Evolutionary conservation across 92 coral and sea anemone species (phyloP).

Genomic region (Nematostella vectensis): DNA sequence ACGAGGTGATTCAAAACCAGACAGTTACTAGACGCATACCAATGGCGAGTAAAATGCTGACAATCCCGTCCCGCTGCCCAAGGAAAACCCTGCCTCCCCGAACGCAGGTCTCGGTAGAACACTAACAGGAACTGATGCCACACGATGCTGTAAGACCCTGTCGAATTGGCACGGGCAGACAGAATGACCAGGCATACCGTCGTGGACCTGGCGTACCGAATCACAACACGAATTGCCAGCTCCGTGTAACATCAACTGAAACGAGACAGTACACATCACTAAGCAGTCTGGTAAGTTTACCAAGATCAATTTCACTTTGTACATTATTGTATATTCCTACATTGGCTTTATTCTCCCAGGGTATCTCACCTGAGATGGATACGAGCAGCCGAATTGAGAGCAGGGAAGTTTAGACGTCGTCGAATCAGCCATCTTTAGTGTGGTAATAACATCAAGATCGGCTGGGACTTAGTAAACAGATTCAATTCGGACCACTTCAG

Average conservation of each 20-base stretch:
- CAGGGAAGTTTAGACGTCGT: slow-evolving; percentile 70
- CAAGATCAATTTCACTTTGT: neutral
- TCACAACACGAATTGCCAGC: slow-evolving; percentile 81
- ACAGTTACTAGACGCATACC: slow-evolving; percentile 65
- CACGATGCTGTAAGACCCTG: slow-evolving; percentile 79
- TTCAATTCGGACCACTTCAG: slow-evolving; percentile 65
- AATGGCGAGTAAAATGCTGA: slow-evolving; percentile 86
- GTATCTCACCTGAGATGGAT: slow-evolving; percentile 77
- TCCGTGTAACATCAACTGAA: slow-evolving; percentile 69
- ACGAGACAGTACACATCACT: slow-evolving; percentile 5
- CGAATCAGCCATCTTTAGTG: slow-evolving; percentile 69
- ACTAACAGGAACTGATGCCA: slow-evolving; percentile 74
- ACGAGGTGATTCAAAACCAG: slow-evolving; percentile 17
- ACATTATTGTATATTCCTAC: neutral
- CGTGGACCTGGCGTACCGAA: slow-evolving; percentile 67
- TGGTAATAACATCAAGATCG: slow-evolving; percentile 37
- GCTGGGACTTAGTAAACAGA: slow-evolving; percentile 45
- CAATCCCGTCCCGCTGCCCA: slow-evolving; percentile 66
- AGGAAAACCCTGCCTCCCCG: slow-evolving; percentile 57
- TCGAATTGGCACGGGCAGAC: slow-evolving; percentile 96
- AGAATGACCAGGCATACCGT: slow-evolving; percentile 62
- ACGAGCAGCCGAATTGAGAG: slow-evolving; percentile 69
- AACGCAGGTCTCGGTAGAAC: slow-evolving; percentile 82
- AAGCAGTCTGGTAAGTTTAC: neutral
- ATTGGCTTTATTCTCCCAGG: no score